Evolutionary conservation across 2,888 invertebrate genomes (phyloP), one percentile per base, ranked within the genome.

Genomic region (Teleiodes luculella): DNA sequence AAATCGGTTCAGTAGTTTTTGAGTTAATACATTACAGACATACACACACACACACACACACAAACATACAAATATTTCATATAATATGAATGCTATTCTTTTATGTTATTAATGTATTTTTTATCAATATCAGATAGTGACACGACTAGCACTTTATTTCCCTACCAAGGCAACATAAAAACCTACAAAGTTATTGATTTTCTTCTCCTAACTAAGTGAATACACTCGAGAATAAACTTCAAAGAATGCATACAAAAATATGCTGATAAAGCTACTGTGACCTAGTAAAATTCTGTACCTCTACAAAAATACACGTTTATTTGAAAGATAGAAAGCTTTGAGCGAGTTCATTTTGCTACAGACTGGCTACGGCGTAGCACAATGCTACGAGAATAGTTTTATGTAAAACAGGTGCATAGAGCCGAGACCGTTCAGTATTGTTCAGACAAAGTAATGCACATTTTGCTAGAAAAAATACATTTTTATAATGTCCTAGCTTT

Each of bases 321-420:
- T 46, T 46, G 46, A 46, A 46, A 46, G 13, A 43, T 46, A 46
- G 14, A 46, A 31, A 16, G 46, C 46, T 46, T 46, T 46, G 46
- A 46, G 31, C 14, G 31, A 46, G 31, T 20, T 48, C 31, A 48
- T 35, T 35, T 36, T 35, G 35, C 48, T 48, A 36, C 33, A 33
- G 18, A 43, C n/a, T 35, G 20, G 48, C 35, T 36, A 48, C 48
- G 48, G 48, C 48, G 48, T 48, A 48, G 48, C 48, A 48, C 48
- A 35, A 35, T 35, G 48, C 35, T 35, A 48, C 48, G 35, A 16
- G 16, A n/a, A 13, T 6, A n/a, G 14, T 31, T 46, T 46, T 31
- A 46, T 46, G 31, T 31, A 31, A 45, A 46, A 46, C 46, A 31
- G 30, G 46, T 31, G 31, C 31, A 46, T 46, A 30, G 13, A 46